These are phyloP conservation scores for Bolinopsis microptera DNA, from an alignment of 37 sponge, comb jelly and placozoan species.

Conservation along the genomic window DNA sequence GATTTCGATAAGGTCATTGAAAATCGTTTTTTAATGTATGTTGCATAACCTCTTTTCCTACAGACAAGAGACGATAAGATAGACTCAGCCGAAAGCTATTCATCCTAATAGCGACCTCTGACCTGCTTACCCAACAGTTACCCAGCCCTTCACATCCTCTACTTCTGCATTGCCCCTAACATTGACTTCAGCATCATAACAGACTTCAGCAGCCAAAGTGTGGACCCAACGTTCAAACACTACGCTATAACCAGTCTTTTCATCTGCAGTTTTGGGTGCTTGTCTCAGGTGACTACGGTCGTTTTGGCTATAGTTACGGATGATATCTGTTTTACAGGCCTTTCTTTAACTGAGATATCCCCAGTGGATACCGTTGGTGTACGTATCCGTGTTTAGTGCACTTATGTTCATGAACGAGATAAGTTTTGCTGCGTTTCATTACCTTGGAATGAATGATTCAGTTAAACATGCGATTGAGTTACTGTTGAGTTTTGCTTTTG, in stretches of 20 bases:
- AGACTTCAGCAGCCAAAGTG: background rate
- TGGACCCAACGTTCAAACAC: background rate
- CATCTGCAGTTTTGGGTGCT: slow-evolving; percentile 16
- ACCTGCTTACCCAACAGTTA: slow-evolving; percentile 32
- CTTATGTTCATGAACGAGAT: slow-evolving; percentile 8
- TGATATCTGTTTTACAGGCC: no score
- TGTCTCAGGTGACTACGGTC: slow-evolving; percentile 15
- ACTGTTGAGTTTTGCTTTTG: background rate
- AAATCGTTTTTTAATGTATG: background rate
- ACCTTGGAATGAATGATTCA: background rate
- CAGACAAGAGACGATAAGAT: background rate
- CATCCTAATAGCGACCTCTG: slow-evolving; percentile 1
- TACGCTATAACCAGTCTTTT: background rate
- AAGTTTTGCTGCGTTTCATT: background rate
- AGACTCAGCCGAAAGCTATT: background rate
- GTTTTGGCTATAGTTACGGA: background rate
- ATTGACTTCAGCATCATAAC: background rate
- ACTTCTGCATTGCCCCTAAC: background rate
- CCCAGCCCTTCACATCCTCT: slow-evolving; percentile 48
- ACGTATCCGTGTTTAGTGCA: background rate
- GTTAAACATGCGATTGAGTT: background rate
- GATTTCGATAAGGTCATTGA: background rate
- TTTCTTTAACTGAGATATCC: background rate
- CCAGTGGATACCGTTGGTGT: background rate
- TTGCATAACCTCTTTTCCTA: background rate